Conservation (phyloP, 2,888 invertebrate genomes). For the Drosophila kuntzei region DNA sequence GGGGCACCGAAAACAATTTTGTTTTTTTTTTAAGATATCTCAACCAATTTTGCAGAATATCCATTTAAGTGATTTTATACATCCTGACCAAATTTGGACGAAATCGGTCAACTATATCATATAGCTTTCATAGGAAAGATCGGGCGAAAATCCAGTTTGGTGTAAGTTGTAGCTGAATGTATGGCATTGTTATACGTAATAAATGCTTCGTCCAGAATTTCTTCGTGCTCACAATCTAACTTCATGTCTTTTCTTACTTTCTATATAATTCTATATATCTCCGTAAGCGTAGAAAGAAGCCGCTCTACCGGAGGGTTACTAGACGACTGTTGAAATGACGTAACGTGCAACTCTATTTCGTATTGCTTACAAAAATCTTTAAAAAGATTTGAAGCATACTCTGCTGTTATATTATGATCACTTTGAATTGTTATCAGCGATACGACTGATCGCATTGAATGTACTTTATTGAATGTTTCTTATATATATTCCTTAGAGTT, state of each 20-base stretch:
- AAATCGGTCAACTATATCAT: no score
- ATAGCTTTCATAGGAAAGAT: no score
- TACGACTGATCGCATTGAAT: no score
- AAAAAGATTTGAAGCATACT: constrained; percentile 40
- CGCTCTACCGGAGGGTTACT: constrained; percentile 1
- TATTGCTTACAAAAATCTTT: constrained; percentile 34
- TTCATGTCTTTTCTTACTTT: not conserved
- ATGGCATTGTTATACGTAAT: constrained; percentile 4
- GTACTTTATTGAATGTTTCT: no score
- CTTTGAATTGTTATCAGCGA: no score
- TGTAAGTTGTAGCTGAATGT: not conserved
- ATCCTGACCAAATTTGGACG: no score
- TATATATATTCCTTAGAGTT: no score
- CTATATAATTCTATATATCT: constrained; percentile 2
- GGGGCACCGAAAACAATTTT: no score
- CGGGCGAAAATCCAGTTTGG: not conserved
- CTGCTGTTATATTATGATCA: no score
- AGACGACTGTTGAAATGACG: constrained; percentile 16
- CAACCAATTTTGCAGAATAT: no score
- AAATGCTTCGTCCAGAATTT: constrained; percentile 1
- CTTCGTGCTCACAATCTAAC: constrained; percentile 6
- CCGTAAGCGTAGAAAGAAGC: constrained; percentile 1
- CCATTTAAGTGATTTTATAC: no score
- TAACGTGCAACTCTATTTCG: constrained; percentile 8
- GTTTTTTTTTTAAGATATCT: no score